phyloP scores from a whole-genome alignment of 2,888 invertebrate species.

The Yponomeuta plumbellus region DNA sequence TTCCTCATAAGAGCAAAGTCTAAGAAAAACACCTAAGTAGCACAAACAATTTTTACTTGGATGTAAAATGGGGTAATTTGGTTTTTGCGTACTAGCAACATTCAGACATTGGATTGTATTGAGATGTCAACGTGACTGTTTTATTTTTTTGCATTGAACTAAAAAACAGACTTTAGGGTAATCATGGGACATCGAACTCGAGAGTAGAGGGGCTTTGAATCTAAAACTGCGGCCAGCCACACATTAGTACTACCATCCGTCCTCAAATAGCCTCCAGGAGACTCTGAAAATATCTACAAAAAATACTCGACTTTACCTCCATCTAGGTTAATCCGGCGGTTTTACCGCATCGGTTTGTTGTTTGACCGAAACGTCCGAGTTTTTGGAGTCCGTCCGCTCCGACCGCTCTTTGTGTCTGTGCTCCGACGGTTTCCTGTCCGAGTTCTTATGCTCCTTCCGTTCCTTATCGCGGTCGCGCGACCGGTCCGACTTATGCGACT shows the following conservation, averaged over 20 bases:
- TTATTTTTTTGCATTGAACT: too few relatives aligned
- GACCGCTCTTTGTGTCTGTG: slow-evolving; percentile 37
- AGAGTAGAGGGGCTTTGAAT: background rate
- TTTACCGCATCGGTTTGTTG: background rate
- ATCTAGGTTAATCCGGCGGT: background rate
- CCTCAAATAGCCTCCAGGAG: background rate
- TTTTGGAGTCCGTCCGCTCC: slow-evolving; percentile 17
- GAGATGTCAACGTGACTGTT: too few relatives aligned
- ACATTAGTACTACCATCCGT: background rate
- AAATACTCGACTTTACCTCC: background rate
- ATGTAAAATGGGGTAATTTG: too few relatives aligned
- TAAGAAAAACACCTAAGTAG: too few relatives aligned
- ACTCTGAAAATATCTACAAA: background rate
- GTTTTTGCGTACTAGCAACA: too few relatives aligned
- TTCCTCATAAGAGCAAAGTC: too few relatives aligned
- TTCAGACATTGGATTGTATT: too few relatives aligned
- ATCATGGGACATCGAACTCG: too few relatives aligned
- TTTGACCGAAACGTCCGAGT: background rate
- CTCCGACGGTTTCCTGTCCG: slow-evolving; percentile 39
- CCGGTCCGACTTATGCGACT: slow-evolving; percentile 40
- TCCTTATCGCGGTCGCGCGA: slow-evolving; percentile 40
- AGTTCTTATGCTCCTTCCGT: slow-evolving; percentile 46
- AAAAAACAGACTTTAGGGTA: too few relatives aligned
- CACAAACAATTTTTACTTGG: too few relatives aligned
- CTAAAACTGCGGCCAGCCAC: background rate